These are phyloP conservation scores for Cryptus viduatorius DNA, from an alignment of 2,888 invertebrate species.

Conservation along the genomic window DNA sequence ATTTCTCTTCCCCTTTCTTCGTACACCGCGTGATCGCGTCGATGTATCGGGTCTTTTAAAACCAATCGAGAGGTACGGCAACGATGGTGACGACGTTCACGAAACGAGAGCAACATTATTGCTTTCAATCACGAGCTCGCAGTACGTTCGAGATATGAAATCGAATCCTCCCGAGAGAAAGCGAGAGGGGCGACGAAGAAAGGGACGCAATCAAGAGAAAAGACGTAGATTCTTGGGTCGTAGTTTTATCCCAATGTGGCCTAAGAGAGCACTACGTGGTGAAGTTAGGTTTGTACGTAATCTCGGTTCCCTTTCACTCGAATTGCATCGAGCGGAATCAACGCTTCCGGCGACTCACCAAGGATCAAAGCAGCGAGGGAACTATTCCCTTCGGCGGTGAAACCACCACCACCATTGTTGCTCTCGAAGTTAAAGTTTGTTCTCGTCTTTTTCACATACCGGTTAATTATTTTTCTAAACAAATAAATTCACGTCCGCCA, in stretches of 20 bases:
- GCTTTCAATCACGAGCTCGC: constrained; percentile 48
- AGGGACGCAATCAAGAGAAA: not conserved
- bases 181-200: not conserved
- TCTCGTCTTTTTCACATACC: not conserved
- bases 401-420: not conserved
- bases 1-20: not conserved
- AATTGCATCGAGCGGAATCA: constrained; percentile 27
- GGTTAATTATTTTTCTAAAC: not conserved
- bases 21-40: not conserved
- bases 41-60: constrained; percentile 20
- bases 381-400: constrained; percentile 20
- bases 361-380: constrained; percentile 53
- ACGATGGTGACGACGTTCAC: not conserved
- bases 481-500: not conserved
- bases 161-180: constrained; percentile 24
- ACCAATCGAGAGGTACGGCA: constrained; percentile 24
- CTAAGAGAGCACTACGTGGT: constrained; percentile 16
- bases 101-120: constrained; percentile 24
- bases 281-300: not conserved
- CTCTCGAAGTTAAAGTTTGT: not conserved
- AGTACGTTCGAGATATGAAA: constrained; percentile 57
- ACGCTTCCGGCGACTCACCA: constrained; percentile 57
- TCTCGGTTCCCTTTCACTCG: not conserved
- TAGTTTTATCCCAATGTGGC: not conserved
- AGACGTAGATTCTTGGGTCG: constrained; percentile 19